phyloP scores from a whole-genome alignment of 2,888 invertebrate genomes.

The Stenoptilia bipunctidactyla region DNA sequence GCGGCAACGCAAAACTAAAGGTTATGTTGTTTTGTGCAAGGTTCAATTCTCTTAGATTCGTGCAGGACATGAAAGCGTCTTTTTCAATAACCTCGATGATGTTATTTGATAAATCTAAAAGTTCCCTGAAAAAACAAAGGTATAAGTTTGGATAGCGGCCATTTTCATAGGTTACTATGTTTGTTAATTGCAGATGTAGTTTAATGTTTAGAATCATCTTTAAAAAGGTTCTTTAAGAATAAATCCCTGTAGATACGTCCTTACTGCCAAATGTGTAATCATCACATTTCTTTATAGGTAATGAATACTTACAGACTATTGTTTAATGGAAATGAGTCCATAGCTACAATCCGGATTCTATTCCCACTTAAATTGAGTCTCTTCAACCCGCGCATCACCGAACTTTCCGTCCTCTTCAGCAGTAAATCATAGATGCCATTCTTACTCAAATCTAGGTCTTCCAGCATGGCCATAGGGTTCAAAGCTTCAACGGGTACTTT shows the following conservation, averaged over 20 bases:
- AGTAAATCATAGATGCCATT: constrained; percentile 50
- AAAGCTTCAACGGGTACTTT: constrained; percentile 48
- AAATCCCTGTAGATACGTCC: too few species aligned
- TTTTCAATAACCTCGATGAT: constrained; percentile 55
- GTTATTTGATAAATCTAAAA: constrained; percentile 57
- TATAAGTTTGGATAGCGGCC: too few species aligned
- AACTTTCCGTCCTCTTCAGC: constrained; percentile 35
- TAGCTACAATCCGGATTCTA: constrained; percentile 45
- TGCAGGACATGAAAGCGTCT: constrained; percentile 40
- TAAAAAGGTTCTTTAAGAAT: too few species aligned
- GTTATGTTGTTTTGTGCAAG: constrained; percentile 60
- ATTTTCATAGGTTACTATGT: too few species aligned
- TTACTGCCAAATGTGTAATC: too few species aligned
- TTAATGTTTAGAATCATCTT: too few species aligned
- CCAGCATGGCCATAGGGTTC: constrained; percentile 40
- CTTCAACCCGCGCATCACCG: constrained; percentile 35
- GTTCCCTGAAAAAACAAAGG: constrained; percentile 46
- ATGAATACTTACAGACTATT: constrained; percentile 57
- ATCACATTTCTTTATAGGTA: too few species aligned
- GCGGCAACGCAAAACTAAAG: constrained; percentile 44
- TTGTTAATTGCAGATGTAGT: too few species aligned
- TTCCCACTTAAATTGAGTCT: constrained; percentile 64
- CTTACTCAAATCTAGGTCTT: constrained; percentile 59
- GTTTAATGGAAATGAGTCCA: constrained; percentile 44
- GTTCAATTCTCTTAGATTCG: constrained; percentile 50